A percentile compares a stretch with the other conserved stretches of the same genome.
These are phyloP conservation scores for Pristionchus maxplancki DNA, from an alignment of 2,888 invertebrate species.

Conservation along the genomic window DNA sequence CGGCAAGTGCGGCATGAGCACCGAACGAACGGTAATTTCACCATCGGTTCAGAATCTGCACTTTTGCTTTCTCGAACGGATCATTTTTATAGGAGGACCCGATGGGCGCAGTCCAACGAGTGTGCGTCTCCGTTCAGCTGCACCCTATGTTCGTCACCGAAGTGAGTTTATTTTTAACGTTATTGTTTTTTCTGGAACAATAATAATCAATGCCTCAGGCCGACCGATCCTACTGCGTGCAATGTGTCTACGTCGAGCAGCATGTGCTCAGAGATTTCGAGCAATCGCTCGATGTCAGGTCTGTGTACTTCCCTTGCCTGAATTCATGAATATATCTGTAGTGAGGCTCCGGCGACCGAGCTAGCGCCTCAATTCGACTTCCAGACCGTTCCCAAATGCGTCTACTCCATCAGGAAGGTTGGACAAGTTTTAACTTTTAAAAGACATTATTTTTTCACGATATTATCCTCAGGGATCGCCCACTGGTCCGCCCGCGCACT, in stretches of 20 bases:
- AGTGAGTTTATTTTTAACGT: neutral
- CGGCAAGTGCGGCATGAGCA: slow-evolving; percentile 75
- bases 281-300: slow-evolving; percentile 72
- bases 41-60: neutral
- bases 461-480: slow-evolving; percentile 57
- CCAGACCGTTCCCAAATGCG: slow-evolving; percentile 70
- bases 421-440: neutral
- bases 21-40: slow-evolving; percentile 67
- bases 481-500: slow-evolving; percentile 74
- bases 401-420: slow-evolving; percentile 71
- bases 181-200: neutral
- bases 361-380: slow-evolving; percentile 75
- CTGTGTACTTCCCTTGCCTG: neutral
- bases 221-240: slow-evolving; percentile 76
- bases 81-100: slow-evolving; percentile 66
- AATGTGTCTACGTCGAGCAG: slow-evolving; percentile 76
- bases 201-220: slow-evolving; percentile 53
- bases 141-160: slow-evolving; percentile 77
- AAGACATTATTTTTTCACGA: too few relatives aligned
- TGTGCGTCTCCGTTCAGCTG: slow-evolving; percentile 75
- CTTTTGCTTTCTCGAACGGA: neutral
- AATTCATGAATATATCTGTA: slow-evolving; percentile 52
- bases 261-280: slow-evolving; percentile 74
- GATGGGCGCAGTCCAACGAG: slow-evolving; percentile 70
- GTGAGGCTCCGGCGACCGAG: slow-evolving; percentile 73